Conservation (phyloP, 2,888 invertebrate species). For the Steromphala cineraria region DNA sequence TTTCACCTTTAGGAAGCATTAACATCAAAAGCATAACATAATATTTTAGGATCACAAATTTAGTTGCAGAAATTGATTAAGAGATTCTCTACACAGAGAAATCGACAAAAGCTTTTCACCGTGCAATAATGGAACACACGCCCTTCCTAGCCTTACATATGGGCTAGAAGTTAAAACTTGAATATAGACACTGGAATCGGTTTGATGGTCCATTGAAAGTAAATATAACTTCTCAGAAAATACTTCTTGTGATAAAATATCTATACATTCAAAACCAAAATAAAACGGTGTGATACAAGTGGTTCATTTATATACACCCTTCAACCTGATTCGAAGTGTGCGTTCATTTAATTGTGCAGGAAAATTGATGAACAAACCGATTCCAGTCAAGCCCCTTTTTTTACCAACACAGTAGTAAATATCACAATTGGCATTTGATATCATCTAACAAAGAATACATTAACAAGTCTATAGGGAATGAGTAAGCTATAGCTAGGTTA, state of each 20-base stretch:
- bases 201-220: neutral
- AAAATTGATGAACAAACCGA: neutral
- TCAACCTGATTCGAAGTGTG: neutral
- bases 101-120: too few relatives aligned
- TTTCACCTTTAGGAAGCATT: too few relatives aligned
- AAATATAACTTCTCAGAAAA: conserved; percentile 13
- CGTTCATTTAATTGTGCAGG: neutral
- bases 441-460: conserved; percentile 6
- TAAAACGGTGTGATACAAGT: neutral
- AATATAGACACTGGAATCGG: neutral
- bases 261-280: conserved; percentile 5
- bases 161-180: too few relatives aligned
- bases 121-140: too few relatives aligned
- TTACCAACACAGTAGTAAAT: conserved; percentile 12
- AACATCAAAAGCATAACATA: too few relatives aligned
- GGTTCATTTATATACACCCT: neutral
- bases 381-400: neutral
- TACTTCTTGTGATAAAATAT: conserved; percentile 16
- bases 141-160: too few relatives aligned
- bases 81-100: too few relatives aligned
- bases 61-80: too few relatives aligned
- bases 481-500: neutral
- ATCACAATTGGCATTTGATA: conserved; percentile 9
- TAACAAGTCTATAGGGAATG: neutral
- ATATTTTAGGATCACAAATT: too few relatives aligned